Base-by-base conservation (phyloP, 1,140 invertebrate species). In the Drosophila ananassae region DNA sequence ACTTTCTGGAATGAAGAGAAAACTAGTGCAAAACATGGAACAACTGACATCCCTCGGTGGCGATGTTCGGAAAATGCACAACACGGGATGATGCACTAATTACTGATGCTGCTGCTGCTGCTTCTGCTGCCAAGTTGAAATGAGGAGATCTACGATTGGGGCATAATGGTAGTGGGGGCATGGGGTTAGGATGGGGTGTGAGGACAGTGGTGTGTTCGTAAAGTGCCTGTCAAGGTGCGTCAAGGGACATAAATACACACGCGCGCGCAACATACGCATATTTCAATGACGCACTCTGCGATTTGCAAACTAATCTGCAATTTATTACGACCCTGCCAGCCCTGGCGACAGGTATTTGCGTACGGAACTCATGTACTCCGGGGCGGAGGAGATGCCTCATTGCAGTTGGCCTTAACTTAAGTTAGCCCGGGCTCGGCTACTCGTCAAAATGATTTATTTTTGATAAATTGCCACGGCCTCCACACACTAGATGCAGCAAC, bases 361-460 rank as follows among this genome's bases (percentile, higher is more conserved):
- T 32, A 68, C 25, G 32, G 34, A 55, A 63, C 52, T 55, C 30
- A 39, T 62, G 59, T 62, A 44, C 34, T 24, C n/a, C 24, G 2
- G 25, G 32, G 22, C 12, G 22, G 32, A 46, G 22, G 32, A 46
- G 61, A 34, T 9, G 44, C 41, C 71, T 39, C 73, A 56, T 72
- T 66, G 77, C 71, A 79, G 41, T 79, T 76, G 61, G 63, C 55
- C 41, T 61, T 56, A 56, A 51, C 68, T 73, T 59, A 10, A 22
- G 21, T 22, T 47, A 21, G 44, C 44, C 44, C 9, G 41, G 55
- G 52, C 41, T 56, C 28, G 55, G 81, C 50, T 57, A 63, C 73
- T 83, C 81, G 76, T 91, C 73, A 87, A 89, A 81, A 91, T 91
- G 90, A 91, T 91, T 91, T 90, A 91, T 91, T 90, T 90, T 91